These are phyloP conservation scores for Hystrix brachyura DNA, from an alignment of 2,113 vertebrate genomes.

Conservation along the genomic window DNA sequence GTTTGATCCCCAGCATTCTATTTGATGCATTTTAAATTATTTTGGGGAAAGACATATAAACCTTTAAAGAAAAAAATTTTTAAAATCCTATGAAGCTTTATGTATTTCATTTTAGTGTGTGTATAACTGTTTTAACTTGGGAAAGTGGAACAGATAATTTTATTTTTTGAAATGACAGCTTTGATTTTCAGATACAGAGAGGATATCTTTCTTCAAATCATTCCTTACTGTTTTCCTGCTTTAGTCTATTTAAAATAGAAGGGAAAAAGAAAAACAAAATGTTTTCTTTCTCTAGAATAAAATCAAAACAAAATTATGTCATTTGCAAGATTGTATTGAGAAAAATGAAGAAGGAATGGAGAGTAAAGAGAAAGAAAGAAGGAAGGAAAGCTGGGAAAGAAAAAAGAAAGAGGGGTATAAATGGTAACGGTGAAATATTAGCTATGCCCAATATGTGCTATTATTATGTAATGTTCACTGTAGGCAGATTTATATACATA, in stretches of 20 bases:
- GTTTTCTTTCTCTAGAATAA: background rate
- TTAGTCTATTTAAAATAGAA: background rate
- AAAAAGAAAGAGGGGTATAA: background rate
- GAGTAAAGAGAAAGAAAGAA: background rate
- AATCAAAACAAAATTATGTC: background rate
- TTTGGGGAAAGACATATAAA: background rate
- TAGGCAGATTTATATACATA: background rate
- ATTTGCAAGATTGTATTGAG: background rate
- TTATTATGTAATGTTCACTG: background rate
- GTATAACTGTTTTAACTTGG: background rate
- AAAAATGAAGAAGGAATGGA: background rate
- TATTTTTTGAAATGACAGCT: background rate
- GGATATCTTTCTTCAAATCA: background rate
- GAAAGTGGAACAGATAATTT: accelerated
- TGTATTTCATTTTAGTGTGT: background rate
- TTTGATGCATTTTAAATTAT: conserved; percentile 17
- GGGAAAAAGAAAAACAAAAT: background rate
- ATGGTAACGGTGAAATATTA: background rate
- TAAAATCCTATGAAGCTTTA: background rate
- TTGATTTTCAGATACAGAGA: background rate
- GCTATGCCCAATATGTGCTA: background rate
- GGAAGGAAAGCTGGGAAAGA: accelerated
- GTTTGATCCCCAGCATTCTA: no score
- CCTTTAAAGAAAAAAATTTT: background rate
- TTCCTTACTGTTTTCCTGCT: background rate